These are phyloP conservation scores for Anoplopoma fimbria DNA, from an alignment of 2,113 vertebrate genomes.

Conservation along the genomic window DNA sequence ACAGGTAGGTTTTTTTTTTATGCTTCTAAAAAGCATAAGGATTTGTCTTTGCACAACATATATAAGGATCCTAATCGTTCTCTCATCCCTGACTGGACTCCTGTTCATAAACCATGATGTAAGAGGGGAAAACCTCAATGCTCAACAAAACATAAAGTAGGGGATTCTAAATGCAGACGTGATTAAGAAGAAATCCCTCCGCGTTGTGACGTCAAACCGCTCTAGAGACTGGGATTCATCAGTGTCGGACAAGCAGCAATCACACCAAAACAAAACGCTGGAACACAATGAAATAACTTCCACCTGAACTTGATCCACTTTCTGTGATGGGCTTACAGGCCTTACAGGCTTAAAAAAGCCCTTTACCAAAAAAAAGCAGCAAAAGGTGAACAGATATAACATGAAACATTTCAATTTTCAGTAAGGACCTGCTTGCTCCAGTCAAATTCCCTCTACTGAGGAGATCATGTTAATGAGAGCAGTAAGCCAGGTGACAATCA, in stretches of 20 bases:
- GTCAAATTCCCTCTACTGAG: constrained; percentile 45
- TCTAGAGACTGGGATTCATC: constrained; percentile 54
- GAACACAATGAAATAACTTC: constrained; percentile 46
- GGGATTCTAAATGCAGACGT: constrained; percentile 46
- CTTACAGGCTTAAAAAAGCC: constrained; percentile 29
- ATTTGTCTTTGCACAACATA: constrained; percentile 33
- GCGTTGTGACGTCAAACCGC: constrained; percentile 58
- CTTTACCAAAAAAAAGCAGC: neutral
- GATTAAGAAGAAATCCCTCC: constrained; percentile 62
- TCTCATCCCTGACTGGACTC: neutral
- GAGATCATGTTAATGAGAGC: constrained; percentile 66
- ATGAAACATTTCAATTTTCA: neutral
- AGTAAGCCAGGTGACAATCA: constrained; percentile 68
- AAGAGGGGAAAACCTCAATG: neutral
- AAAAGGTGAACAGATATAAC: neutral
- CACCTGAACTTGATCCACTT: constrained; percentile 51
- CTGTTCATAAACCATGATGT: neutral
- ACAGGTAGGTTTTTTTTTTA: constrained; percentile 15
- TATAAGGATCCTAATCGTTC: neutral
- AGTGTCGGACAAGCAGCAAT: constrained; percentile 51
- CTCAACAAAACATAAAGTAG: constrained; percentile 31
- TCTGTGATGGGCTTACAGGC: constrained; percentile 43
- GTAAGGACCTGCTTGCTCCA: constrained; percentile 23
- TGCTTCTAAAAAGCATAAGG: constrained; percentile 6
- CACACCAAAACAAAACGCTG: constrained; percentile 47